Conservation (phyloP, 2,888 invertebrate genomes). For the Acleris literana region DNA sequence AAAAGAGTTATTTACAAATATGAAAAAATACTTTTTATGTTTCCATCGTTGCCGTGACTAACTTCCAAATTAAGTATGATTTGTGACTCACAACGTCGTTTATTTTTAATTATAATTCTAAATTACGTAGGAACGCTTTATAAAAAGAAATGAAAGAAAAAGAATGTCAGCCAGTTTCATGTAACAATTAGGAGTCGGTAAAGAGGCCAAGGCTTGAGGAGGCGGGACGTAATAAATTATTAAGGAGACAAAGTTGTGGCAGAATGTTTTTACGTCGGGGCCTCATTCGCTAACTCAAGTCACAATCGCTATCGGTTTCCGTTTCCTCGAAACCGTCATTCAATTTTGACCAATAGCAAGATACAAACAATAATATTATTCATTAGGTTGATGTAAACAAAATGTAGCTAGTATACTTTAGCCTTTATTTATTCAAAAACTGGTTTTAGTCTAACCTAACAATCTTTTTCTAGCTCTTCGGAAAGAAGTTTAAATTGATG, state of each 20-base stretch:
- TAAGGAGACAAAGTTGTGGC: slow-evolving; percentile 62
- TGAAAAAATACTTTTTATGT: background rate
- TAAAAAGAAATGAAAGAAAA: slow-evolving; percentile 40
- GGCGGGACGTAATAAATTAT: slow-evolving; percentile 62
- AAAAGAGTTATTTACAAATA: background rate
- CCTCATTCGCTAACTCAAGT: slow-evolving; percentile 23
- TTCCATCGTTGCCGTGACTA: slow-evolving; percentile 18
- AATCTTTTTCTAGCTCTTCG: too few species aligned
- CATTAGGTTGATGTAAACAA: too few species aligned
- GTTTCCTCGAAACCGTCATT: background rate
- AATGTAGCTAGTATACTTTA: too few species aligned
- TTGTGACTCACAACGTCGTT: slow-evolving; percentile 13
- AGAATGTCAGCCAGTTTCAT: slow-evolving; percentile 51
- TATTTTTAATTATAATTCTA: slow-evolving; percentile 17
- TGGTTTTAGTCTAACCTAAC: too few species aligned
- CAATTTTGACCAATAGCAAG: background rate
- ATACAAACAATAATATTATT: too few species aligned
- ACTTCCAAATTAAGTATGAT: slow-evolving; percentile 19
- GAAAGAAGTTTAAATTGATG: too few species aligned
- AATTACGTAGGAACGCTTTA: slow-evolving; percentile 13
- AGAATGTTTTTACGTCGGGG: slow-evolving; percentile 52
- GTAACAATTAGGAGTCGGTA: slow-evolving; percentile 63
- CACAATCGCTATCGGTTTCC: slow-evolving; percentile 16
- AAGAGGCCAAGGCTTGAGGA: slow-evolving; percentile 53
- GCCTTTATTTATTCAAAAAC: too few species aligned